Conservation (phyloP, 1,140 invertebrate species). For the Sesamia nonagrioides region DNA sequence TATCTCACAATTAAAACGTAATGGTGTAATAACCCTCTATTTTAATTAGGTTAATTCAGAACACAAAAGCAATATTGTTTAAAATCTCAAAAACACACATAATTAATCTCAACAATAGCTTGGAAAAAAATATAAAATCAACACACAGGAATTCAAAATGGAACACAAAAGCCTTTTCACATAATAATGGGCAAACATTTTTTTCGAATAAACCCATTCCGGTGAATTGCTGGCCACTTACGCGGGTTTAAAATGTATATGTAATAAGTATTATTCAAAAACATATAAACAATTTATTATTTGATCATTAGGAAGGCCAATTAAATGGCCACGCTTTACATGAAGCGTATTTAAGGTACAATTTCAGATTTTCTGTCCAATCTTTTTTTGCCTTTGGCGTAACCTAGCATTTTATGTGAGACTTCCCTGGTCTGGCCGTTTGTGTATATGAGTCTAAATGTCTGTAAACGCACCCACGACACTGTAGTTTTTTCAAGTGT, state of each 20-base stretch:
- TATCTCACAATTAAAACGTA: too few species aligned
- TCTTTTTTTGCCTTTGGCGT: background rate
- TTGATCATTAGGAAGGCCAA: constrained; percentile 25
- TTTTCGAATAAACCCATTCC: constrained; percentile 11
- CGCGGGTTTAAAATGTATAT: constrained; percentile 16
- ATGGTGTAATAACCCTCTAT: background rate
- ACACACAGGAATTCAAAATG: background rate
- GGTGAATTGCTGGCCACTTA: constrained; percentile 25
- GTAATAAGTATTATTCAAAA: background rate
- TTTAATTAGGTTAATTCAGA: background rate
- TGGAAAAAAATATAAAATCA: background rate
- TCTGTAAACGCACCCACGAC: too few species aligned
- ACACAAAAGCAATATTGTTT: background rate
- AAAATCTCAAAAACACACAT: background rate
- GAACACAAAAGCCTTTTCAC: constrained; percentile 10
- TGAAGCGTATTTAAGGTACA: too few species aligned
- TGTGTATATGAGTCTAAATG: too few species aligned
- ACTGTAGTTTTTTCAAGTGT: too few species aligned
- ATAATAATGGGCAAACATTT: constrained; percentile 2
- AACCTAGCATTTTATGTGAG: too few species aligned
- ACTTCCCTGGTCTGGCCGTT: too few species aligned
- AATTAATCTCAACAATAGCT: background rate
- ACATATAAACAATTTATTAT: constrained; percentile 35
- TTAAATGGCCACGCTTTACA: constrained; percentile 19
- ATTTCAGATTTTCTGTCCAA: background rate